These are phyloP conservation scores for Scaptomyza cyrtandrae DNA, from an alignment of 2,888 invertebrate species.

Conservation along the genomic window DNA sequence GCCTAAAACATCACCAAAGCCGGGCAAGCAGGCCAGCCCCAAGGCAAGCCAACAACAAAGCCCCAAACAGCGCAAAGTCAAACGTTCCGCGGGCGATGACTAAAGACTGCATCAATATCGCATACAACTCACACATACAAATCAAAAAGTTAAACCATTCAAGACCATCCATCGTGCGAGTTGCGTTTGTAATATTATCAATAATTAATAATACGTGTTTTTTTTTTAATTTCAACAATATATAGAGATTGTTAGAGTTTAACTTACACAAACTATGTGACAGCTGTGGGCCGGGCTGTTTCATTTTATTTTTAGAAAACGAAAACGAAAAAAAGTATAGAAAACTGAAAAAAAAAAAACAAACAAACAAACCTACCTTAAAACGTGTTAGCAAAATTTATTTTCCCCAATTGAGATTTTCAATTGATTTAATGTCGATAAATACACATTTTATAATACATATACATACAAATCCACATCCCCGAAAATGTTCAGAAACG, in stretches of 20 bases:
- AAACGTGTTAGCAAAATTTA: slow-evolving; percentile 28
- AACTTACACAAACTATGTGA: slow-evolving; percentile 24
- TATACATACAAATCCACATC: not conserved
- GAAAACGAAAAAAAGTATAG: not conserved
- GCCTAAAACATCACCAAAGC: slow-evolving; percentile 85
- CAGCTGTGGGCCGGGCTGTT: slow-evolving; percentile 10
- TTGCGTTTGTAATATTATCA: slow-evolving; percentile 48
- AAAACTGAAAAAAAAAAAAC: not conserved
- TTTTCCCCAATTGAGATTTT: not conserved
- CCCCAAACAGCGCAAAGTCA: slow-evolving; percentile 91
- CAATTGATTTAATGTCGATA: slow-evolving; percentile 2
- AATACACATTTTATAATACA: not conserved
- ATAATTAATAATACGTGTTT: slow-evolving; percentile 42
- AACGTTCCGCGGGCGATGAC: slow-evolving; percentile 90
- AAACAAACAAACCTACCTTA: slow-evolving; percentile 3
- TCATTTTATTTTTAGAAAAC: slow-evolving; percentile 9
- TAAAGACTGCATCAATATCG: slow-evolving; percentile 70
- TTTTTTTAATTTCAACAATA: slow-evolving; percentile 42
- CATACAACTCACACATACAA: slow-evolving; percentile 27
- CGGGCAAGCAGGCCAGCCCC: slow-evolving; percentile 86
- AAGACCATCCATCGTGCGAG: slow-evolving; percentile 39
- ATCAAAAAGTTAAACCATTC: slow-evolving; percentile 22
- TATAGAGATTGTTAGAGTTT: slow-evolving; percentile 68
- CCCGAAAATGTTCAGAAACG: slow-evolving; percentile 13
- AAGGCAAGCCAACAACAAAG: slow-evolving; percentile 87